Percentiles rank a stretch among this genome's conserved stretches.
phyloP scores from a whole-genome alignment of 2,113 vertebrate genomes.

The Hylia prasina region DNA sequence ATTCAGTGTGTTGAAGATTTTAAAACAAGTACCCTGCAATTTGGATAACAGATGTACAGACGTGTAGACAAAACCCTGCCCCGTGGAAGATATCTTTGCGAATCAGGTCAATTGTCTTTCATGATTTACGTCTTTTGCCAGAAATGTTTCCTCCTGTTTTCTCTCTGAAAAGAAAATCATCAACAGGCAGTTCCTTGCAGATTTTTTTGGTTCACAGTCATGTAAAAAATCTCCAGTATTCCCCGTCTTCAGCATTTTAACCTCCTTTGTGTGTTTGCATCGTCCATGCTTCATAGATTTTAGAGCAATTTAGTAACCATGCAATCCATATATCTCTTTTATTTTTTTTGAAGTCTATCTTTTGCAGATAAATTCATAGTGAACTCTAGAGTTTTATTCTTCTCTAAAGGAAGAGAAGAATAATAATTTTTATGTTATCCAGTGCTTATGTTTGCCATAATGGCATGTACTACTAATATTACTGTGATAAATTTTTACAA shows the following conservation, averaged over 20 bases:
- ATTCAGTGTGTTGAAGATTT: neutral
- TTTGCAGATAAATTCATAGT: neutral
- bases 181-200: neutral
- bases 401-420: neutral
- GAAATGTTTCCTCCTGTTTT: neutral
- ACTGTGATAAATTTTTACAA: neutral
- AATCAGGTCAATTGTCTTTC: neutral
- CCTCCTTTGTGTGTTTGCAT: neutral
- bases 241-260: neutral
- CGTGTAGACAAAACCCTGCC: neutral
- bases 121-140: neutral
- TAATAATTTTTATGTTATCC: neutral
- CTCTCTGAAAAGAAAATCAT: neutral
- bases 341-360: neutral
- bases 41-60: neutral
- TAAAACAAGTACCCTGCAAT: neutral
- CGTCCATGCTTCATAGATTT: neutral
- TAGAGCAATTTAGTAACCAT: neutral
- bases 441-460: neutral
- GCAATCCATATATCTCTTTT: rapidly evolving
- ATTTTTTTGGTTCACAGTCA: neutral
- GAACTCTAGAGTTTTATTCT: neutral
- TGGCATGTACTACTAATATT: neutral
- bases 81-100: neutral
- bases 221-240: neutral